phyloP scores from a whole-genome alignment of 92 coral and sea anemone genomes.

The Palythoa grandiflora region DNA sequence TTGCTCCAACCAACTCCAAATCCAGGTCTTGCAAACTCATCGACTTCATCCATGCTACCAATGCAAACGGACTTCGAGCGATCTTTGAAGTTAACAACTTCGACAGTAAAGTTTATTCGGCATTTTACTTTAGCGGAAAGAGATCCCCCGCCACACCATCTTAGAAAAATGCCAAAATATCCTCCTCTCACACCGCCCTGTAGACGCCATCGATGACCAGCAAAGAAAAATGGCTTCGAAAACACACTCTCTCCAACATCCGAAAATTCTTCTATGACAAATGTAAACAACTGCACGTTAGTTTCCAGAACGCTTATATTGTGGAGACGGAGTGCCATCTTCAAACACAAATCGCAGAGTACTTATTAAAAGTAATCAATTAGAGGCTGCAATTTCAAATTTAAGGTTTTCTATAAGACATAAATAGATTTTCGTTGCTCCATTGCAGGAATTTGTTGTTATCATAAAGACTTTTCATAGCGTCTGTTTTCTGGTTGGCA shows the following conservation, averaged over 20 bases:
- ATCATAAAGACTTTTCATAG: neutral
- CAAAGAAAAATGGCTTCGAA: conserved; percentile 90
- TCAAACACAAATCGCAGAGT: neutral
- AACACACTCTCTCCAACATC: conserved; percentile 74
- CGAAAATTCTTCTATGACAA: conserved; percentile 87
- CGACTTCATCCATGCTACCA: conserved; percentile 82
- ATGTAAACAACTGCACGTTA: conserved; percentile 75
- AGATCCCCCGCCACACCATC: conserved; percentile 95
- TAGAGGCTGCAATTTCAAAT: neutral
- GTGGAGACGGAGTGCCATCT: conserved; percentile 94
- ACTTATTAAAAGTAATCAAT: neutral
- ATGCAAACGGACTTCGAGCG: conserved; percentile 77
- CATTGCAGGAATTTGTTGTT: neutral
- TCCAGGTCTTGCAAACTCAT: conserved; percentile 85
- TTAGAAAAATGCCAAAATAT: conserved; percentile 83
- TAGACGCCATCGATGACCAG: conserved; percentile 91
- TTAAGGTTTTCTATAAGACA: neutral
- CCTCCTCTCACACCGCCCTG: conserved; percentile 93
- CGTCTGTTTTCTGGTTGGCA: conserved; percentile 26
- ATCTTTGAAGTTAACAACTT: conserved; percentile 71
- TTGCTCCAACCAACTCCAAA: conserved; percentile 99
- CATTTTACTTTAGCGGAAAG: conserved; percentile 81
- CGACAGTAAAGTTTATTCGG: conserved; percentile 72
- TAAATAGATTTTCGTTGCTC: neutral
- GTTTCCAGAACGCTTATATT: conserved; percentile 76